phyloP scores from a whole-genome alignment of 2,888 invertebrate species.

The Cheilosia vulpina region DNA sequence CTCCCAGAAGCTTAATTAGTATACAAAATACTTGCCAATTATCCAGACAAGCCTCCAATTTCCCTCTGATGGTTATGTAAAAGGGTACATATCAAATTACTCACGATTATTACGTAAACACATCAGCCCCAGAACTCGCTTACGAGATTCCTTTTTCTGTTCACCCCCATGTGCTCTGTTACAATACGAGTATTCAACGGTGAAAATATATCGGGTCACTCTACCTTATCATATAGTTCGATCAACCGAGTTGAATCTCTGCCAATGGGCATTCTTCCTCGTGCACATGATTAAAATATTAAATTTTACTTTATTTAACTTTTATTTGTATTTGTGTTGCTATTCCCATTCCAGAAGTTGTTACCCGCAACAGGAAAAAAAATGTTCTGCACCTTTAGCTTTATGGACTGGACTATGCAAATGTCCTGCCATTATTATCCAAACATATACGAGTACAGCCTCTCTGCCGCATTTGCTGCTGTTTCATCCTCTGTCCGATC shows the following conservation, averaged over 20 bases:
- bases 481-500: not conserved
- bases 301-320: conserved; percentile 21
- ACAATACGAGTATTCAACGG: not conserved
- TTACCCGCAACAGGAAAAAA: not conserved
- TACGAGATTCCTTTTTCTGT: conserved; percentile 11
- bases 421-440: conserved; percentile 26
- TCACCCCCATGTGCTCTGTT: not conserved
- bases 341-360: not conserved
- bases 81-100: conserved; percentile 43
- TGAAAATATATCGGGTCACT: not conserved
- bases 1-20: conserved; percentile 51
- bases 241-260: conserved; percentile 32
- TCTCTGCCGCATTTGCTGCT: conserved; percentile 18
- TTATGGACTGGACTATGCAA: conserved; percentile 1
- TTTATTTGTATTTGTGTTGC: conserved; percentile 3
- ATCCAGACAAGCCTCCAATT: conserved; percentile 15
- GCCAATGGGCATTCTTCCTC: conserved; percentile 26
- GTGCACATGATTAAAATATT: conserved; percentile 39
- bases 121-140: conserved; percentile 29
- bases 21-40: conserved; percentile 41
- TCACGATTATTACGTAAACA: conserved; percentile 40
- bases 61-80: conserved; percentile 10
- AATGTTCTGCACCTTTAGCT: not conserved
- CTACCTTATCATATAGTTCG: conserved; percentile 12
- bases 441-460: conserved; percentile 2